Evolutionary conservation across 1,140 invertebrate genomes (phyloP).

Genomic region (Lasioglossum baleicum): DNA sequence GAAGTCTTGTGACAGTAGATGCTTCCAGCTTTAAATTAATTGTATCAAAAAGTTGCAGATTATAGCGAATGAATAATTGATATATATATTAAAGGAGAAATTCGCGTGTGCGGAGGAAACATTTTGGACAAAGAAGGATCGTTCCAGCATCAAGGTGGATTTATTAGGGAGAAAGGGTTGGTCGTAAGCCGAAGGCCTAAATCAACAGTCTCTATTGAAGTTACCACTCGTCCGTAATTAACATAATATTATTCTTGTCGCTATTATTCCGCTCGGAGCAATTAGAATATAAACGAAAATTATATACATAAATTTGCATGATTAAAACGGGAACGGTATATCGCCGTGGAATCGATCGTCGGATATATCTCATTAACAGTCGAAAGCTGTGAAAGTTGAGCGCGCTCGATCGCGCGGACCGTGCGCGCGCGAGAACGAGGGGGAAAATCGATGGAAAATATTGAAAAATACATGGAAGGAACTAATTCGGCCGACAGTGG

Average conservation of each 20-base stretch:
- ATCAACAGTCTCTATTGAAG: neutral
- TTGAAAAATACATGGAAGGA: neutral
- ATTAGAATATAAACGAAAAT: neutral
- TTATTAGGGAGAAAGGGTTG: too few species aligned
- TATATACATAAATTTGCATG: neutral
- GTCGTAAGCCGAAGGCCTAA: too few species aligned
- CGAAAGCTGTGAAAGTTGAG: neutral
- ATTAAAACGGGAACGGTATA: neutral
- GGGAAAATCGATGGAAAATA: neutral
- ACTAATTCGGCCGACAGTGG: neutral
- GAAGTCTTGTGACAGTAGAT: too few species aligned
- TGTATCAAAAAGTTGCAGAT: too few species aligned
- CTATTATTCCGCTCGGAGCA: neutral
- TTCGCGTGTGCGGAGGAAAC: too few species aligned
- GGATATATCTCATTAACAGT: neutral
- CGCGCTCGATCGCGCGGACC: neutral
- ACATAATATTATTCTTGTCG: neutral
- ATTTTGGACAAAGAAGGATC: too few species aligned
- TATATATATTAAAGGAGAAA: too few species aligned
- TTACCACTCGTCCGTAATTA: neutral
- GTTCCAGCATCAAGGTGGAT: too few species aligned
- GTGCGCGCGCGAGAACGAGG: too few species aligned
- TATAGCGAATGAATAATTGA: too few species aligned
- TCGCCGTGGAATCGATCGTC: neutral
- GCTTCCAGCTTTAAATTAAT: too few species aligned